phyloP scores from a whole-genome alignment of 2,888 invertebrate genomes.

The Theretra japonica region DNA sequence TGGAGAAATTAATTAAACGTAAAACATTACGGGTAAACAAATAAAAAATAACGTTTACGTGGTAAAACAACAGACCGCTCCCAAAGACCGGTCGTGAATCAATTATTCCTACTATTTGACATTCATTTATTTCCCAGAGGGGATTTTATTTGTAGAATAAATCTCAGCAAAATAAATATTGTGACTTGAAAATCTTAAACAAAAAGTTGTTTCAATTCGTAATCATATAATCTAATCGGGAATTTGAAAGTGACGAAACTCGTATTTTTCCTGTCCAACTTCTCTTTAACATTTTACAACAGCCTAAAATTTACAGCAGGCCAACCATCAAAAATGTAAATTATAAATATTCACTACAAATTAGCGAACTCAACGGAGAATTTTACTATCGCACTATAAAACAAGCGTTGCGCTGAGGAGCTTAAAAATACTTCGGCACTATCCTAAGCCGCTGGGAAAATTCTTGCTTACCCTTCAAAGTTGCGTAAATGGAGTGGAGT shows the following conservation, averaged over 20 bases:
- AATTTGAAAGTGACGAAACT: conserved; percentile 1
- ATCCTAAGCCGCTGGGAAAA: conserved; percentile 15
- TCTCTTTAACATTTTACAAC: background rate
- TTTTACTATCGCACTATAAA: conserved; percentile 28
- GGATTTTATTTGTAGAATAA: too few species aligned
- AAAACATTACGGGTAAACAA: conserved; percentile 55
- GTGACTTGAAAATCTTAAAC: background rate
- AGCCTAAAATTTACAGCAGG: background rate
- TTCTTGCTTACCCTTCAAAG: conserved; percentile 41
- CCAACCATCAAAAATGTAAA: background rate
- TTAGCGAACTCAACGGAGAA: conserved; percentile 28
- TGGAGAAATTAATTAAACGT: conserved; percentile 60
- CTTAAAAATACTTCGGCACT: conserved; percentile 24
- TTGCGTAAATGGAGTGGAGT: conserved; percentile 40
- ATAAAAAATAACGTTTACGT: conserved; percentile 55
- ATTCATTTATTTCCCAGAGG: background rate
- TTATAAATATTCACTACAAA: background rate
- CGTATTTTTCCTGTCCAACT: background rate
- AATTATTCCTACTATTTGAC: conserved; percentile 20
- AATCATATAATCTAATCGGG: background rate
- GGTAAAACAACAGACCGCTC: conserved; percentile 39
- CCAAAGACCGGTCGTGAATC: conserved; percentile 41
- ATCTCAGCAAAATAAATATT: background rate
- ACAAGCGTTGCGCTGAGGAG: background rate
- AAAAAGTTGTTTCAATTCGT: background rate